Conservation (phyloP, 2,888 invertebrate genomes). For the Digitonthophagus gazella region DNA sequence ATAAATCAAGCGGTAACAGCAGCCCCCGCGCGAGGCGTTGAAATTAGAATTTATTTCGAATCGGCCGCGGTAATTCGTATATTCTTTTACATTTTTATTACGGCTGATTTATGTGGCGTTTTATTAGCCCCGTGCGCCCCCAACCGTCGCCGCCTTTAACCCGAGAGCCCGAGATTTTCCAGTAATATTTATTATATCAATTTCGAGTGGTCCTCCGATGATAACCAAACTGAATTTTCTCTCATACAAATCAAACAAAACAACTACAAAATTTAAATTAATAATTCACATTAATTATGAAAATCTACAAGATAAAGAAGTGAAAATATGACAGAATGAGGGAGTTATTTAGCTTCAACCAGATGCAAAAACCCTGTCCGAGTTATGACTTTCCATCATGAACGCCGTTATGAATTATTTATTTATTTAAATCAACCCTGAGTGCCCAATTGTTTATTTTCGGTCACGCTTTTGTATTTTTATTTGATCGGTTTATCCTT, state of each 20-base stretch:
- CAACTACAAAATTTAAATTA: background rate
- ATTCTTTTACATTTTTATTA: constrained; percentile 37
- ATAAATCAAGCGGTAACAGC: constrained; percentile 38
- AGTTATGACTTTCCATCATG: background rate
- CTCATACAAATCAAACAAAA: background rate
- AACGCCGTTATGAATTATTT: background rate
- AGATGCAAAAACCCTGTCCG: background rate
- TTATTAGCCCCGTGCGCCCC: constrained; percentile 35
- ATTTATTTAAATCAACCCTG: background rate
- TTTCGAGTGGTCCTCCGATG: constrained; percentile 15
- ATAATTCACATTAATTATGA: background rate
- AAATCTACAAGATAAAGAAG: background rate
- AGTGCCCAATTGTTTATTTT: background rate
- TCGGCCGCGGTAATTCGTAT: constrained; percentile 33
- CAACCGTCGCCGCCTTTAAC: constrained; percentile 10
- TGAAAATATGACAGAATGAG: background rate
- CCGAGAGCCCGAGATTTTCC: constrained; percentile 30
- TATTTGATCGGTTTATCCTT: background rate
- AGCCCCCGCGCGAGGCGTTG: constrained; percentile 31
- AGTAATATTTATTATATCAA: constrained; percentile 29
- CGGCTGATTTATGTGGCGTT: constrained; percentile 40
- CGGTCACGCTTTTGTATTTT: background rate
- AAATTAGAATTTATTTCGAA: constrained; percentile 45
- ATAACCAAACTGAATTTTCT: background rate
- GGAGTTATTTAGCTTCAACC: background rate